Evolutionary conservation across 2,888 invertebrate genomes (phyloP), one percentile per base, ranked within the genome.

Genomic region (Merodon equestris): DNA sequence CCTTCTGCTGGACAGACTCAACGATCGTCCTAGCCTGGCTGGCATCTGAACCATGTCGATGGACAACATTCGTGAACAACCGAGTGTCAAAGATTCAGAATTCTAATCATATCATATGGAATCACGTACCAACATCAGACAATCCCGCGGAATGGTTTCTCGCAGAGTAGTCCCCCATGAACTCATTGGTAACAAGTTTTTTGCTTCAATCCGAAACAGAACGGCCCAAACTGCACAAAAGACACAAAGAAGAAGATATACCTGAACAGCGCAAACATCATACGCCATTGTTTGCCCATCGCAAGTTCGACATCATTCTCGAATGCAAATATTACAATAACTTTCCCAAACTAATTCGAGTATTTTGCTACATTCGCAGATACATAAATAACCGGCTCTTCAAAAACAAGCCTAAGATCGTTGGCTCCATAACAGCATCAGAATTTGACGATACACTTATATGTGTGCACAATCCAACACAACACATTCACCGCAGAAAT

Each of bases 41-140:
- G 51, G 63, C 45, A 63, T 64, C 64, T 64, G 64, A 64, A 54
- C 53, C 45, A 47, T 64, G 64, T 54, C 36, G 64, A 53, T 64
- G 53, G 53, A 64, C 53, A 5, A 53, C 45, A 1, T 64, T 64
- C 12, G 64, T 54, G 10, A 61, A 27, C n/a, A 61, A 61, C n/a
- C 61, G 50, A 50, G 50, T 50, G 12, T 17, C 54, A 9, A 61
- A 61, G 19, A 61, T 61, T 12, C 60, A 60, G 40, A 50, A 0
- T 15, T 14, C n/a, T 54, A 2, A 44, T 14, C 10, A 58, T 14
- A 2, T 44, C 44, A 47, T 12, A 4, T 58, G 57, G 44, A 15
- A 47, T 18, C 45, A 58, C 45, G 9, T 44, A 2, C 34, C 47
- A 45, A 44, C 44, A 3, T 47, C 45, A 9, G 36, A 58, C 1